phyloP scores from a whole-genome alignment of 2,888 invertebrate species.

The Yponomeuta cagnagella region DNA sequence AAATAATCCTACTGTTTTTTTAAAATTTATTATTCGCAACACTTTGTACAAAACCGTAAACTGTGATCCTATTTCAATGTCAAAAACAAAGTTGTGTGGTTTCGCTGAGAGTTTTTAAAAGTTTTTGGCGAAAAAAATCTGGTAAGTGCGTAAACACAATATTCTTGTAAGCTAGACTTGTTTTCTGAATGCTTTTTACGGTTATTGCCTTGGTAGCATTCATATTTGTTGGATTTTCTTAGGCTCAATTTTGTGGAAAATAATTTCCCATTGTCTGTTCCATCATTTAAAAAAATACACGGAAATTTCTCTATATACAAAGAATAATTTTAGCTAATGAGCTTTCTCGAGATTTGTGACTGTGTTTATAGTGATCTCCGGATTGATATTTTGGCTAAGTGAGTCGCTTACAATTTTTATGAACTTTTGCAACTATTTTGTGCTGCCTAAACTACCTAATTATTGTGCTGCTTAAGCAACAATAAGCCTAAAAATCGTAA shows the following conservation, averaged over 20 bases:
- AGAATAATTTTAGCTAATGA: too few species aligned
- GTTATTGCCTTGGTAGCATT: background rate
- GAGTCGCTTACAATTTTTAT: too few species aligned
- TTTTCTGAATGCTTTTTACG: constrained; percentile 4
- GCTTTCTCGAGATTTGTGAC: too few species aligned
- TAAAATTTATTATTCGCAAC: constrained; percentile 19
- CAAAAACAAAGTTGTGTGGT: constrained; percentile 17
- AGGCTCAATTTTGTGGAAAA: constrained; percentile 5
- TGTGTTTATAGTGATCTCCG: too few species aligned
- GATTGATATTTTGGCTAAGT: too few species aligned
- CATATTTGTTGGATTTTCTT: background rate
- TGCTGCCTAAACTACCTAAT: too few species aligned
- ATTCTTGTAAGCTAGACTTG: constrained; percentile 10
- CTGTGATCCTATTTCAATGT: constrained; percentile 19
- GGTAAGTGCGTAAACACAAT: constrained; percentile 5
- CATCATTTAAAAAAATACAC: background rate
- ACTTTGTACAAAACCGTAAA: constrained; percentile 17
- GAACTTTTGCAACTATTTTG: too few species aligned
- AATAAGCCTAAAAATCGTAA: too few species aligned
- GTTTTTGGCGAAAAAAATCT: constrained; percentile 8
- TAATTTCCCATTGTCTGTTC: constrained; percentile 7
- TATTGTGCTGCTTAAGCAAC: too few species aligned
- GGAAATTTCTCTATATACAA: background rate
- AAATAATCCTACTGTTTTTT: constrained; percentile 1
- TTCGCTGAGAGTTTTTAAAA: background rate